Base-by-base conservation (phyloP, 2,888 invertebrate species). In the Leucoma salicis region DNA sequence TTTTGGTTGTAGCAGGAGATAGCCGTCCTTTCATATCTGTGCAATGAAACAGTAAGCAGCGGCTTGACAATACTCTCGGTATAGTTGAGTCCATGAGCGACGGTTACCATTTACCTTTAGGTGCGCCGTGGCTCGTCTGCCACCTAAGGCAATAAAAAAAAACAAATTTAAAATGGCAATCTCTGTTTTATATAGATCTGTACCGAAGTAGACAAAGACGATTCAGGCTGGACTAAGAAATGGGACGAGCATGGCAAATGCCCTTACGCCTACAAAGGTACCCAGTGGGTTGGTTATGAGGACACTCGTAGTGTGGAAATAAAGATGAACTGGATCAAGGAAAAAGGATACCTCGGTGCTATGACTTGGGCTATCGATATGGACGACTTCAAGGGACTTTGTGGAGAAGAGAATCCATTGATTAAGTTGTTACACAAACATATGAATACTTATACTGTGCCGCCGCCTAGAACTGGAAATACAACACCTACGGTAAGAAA, bases 331-430 rank as follows among this genome's bases (percentile, higher is more conserved):
- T 97, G 92, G 90, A 95, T 97, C 57, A 96, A 95, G 70, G 67
- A 92, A 41, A 95, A 94, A 73, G 96, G 96, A 0, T 87, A 87
- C 56, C 94, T 94, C 0, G 97, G 97, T 0, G 96, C 96, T 0
- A 97, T 97, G 97, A 94, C 93, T 12, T 97, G 97, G 97, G 97
- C 97, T 14, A 94, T 97, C 33, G 96, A 96, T 58, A 96, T 97
- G 96, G 97, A 97, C 46, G 97, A 97, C 75, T 97, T 96, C 74
- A 91, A 91, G 43, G 96, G 96, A 0, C 72, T 95, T 1, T 97
- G 97, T 64, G 97, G 97, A 0, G 90, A 92, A 0, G 91, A 92
- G 64, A 96, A 97, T 74, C 91, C 93, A 0, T 81, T 97, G 7
- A 94, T 95, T 51, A 93, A 94, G 47, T 91, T 95, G 37, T 83